Evolutionary conservation across 2,113 vertebrate species (phyloP), one percentile per base, ranked within the genome.

Genomic region (Chaetodon auriga): DNA sequence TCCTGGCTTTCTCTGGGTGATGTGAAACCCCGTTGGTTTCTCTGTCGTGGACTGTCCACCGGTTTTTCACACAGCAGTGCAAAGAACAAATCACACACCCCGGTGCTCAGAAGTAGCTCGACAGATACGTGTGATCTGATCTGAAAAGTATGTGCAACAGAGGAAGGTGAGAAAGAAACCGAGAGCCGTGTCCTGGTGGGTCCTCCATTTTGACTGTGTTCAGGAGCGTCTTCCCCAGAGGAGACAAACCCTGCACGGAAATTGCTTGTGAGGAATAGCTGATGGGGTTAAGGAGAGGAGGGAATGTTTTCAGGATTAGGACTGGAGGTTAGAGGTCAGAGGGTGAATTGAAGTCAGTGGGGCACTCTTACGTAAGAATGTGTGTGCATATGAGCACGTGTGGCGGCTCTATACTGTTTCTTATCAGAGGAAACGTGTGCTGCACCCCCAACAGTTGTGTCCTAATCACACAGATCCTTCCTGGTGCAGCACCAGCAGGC

Each of bases 241-340:
- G 16, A 66, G 25, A 19, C 3, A 48, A 51, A 21, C 8, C 5
- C 9, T 23, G 23, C 7, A 10, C 30, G 51, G n/a, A 51, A 41
- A 61, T 23, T 5, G 70, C 71, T 78, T 7, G 18, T 36, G 18
- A 68, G 49, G 55, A 72, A 63, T 72, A 63, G 78, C n/a, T 69
- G 43, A 54, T 68, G 54, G 79, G 21, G 78, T 82, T 68, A 30
- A 43, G 54, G 48, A 19, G n/a, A 23, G 23, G 6, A 38, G 72
- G 43, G 72, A 7, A 19, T 48, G 70, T 55, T 81, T 74, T 64
- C 3, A 80, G 36, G 49, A 57, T 81, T 72, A 61, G 74, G 55
- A 75, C 70, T 64, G 73, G 38, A 75, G 86, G 75, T 73, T 43
- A 49, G 46, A 75, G 86, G 75, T 73, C 36, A 49, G 46, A 46